Conservation (phyloP, 2,797 vertebrate species). For the Muscicapa striata region DNA sequence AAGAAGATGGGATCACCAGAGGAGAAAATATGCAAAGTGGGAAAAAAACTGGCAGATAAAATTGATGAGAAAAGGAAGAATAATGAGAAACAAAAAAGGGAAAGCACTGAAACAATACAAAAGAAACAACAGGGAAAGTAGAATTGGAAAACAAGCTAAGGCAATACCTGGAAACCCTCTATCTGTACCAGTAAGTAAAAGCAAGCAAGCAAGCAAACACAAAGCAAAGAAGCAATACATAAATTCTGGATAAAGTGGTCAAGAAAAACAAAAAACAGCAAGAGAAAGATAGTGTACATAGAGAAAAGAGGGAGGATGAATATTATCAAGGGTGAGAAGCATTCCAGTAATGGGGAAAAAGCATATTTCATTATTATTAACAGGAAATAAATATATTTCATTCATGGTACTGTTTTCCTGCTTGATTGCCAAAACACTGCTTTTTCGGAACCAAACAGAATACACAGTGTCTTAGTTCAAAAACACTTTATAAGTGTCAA, state of each 20-base stretch:
- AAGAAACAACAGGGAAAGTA: background rate
- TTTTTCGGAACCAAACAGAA: constrained; percentile 4
- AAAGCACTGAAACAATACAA: constrained; percentile 26
- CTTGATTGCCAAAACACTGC: background rate
- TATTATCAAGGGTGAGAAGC: background rate
- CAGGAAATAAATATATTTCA: constrained; percentile 24
- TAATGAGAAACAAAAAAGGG: constrained; percentile 14
- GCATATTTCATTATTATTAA: background rate
- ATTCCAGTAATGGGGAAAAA: background rate
- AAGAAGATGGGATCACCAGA: constrained; percentile 3
- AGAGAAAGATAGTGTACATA: background rate
- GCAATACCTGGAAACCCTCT: background rate
- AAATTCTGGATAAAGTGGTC: background rate
- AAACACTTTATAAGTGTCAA: background rate
- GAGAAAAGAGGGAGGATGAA: background rate
- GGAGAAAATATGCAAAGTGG: constrained; percentile 20
- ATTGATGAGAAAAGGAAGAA: constrained; percentile 39
- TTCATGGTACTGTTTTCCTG: constrained; percentile 9
- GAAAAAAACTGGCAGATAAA: constrained; percentile 32
- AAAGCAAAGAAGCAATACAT: background rate
- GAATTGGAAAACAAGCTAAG: constrained; percentile 7
- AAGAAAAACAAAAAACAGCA: background rate
- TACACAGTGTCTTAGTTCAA: background rate
- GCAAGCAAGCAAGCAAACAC: background rate
- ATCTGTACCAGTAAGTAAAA: background rate